These are phyloP conservation scores for Hephaestus fuliginosus DNA, from an alignment of 2,797 vertebrate genomes.

Conservation along the genomic window DNA sequence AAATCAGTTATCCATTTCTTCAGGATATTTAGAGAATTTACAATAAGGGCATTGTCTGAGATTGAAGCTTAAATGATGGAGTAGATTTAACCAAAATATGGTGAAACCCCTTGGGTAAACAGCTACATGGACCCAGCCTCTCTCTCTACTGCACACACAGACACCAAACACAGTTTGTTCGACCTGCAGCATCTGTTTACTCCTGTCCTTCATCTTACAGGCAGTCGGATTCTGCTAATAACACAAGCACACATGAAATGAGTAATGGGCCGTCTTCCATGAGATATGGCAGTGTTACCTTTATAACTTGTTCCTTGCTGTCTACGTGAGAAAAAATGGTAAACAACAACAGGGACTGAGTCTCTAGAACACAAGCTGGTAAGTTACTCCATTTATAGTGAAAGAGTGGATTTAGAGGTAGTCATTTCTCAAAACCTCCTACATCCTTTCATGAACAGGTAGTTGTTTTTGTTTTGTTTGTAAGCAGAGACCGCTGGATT, in stretches of 20 bases:
- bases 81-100: background rate
- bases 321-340: conserved; percentile 33
- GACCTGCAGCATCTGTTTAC: conserved; percentile 36
- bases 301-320: conserved; percentile 38
- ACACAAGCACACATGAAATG: conserved; percentile 40
- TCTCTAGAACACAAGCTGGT: conserved; percentile 15
- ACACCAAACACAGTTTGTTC: conserved; percentile 36
- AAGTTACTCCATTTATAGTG: conserved; percentile 33
- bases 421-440: conserved; percentile 28
- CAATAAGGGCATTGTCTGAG: background rate
- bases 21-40: background rate
- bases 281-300: conserved; percentile 25
- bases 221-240: conserved; percentile 46
- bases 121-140: background rate
- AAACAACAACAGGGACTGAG: conserved; percentile 14
- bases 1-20: background rate
- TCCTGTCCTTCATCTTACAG: conserved; percentile 50
- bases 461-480: background rate
- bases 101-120: background rate
- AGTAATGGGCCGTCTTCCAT: conserved; percentile 34
- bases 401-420: conserved; percentile 8
- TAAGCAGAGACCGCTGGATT: conserved; percentile 1
- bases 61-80: background rate
- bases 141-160: background rate
- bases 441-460: background rate